Evolutionary conservation across 2,113 vertebrate species (phyloP), one percentile per base, ranked within the genome.

Genomic region (Peromyscus polionotus): DNA sequence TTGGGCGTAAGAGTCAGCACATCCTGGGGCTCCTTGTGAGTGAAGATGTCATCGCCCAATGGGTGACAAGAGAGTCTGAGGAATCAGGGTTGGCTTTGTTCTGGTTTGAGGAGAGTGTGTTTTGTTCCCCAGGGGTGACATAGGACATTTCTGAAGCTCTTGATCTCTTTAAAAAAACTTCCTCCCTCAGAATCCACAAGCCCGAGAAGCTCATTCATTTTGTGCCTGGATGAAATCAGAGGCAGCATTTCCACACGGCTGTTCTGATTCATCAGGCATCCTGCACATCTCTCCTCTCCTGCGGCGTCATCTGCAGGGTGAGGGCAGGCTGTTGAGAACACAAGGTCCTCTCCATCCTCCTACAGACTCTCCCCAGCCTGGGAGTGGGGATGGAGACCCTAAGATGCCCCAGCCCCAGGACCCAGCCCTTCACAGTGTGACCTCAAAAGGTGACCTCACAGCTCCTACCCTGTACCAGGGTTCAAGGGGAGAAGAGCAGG

Each of bases 111-210:
- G 16, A 54, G 51, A 13, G 26, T 70, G 59, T 28, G 0, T n/a
- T 59, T 85, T 31, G 65, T 42, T 45, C 20, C 42, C 45, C 61
- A 22, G 70, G 72, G 7, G 7, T 28, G 28, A 6, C 20, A 59
- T 31, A 9, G 31, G 68, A 76, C 39, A 20, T 31, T 76, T 54
- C 93, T 39, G 11, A 91, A 65, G 59, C 14, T 10, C n/a, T 33
- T 17, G 20, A 87, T 59, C 36, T 79, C 67, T 57, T 90, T 93
- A 77, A 51, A 97, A 97, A 42, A 94, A 36, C 84, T 70, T 17
- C 16, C 88, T 45, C 87, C 65, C 65, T 51, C 79, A 28, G 51
- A 94, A 96, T 65, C 59, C 67, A 59, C 48, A 72, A 89, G 36
- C 51, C 81, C 48, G 76, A 95, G 20, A 7, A 75, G 5, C 61